Evolutionary conservation across 2,888 invertebrate species (phyloP).

Genomic region (Allophyes oxyacanthae): DNA sequence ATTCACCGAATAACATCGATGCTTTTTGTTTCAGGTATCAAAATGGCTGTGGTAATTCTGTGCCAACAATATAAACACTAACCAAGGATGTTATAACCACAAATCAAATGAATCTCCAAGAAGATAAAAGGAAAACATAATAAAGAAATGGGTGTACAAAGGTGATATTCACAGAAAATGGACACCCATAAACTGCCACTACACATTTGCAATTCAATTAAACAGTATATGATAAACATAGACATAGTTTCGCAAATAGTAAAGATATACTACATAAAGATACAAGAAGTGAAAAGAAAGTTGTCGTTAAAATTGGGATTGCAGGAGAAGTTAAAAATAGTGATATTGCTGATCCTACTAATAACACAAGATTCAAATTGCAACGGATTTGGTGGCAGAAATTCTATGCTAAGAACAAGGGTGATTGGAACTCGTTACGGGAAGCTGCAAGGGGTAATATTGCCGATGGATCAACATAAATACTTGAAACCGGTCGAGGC

Average conservation of each 20-base stretch:
- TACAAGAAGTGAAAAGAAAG: conserved; percentile 55
- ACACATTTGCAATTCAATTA: conserved; percentile 86
- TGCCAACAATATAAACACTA: conserved; percentile 54
- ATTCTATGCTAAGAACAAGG: conserved; percentile 93
- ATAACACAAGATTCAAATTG: conserved; percentile 76
- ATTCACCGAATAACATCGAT: conserved; percentile 15
- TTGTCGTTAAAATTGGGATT: conserved; percentile 61
- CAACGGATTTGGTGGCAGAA: conserved; percentile 84
- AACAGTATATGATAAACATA: conserved; percentile 75
- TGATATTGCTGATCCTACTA: conserved; percentile 75
- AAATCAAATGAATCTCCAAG: conserved; percentile 58
- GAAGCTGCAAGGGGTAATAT: conserved; percentile 94
- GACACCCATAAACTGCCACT: conserved; percentile 83
- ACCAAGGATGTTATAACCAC: conserved; percentile 62
- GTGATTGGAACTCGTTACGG: conserved; percentile 96
- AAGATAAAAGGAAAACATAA: conserved; percentile 56
- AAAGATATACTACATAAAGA: conserved; percentile 45
- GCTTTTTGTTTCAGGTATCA: conserved; percentile 73
- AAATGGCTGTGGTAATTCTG: conserved; percentile 56
- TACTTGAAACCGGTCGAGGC: conserved; percentile 94
- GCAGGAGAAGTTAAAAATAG: conserved; percentile 70
- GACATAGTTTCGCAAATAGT: conserved; percentile 53
- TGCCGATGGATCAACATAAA: conserved; percentile 94
- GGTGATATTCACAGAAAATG: conserved; percentile 87
- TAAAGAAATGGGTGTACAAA: conserved; percentile 82